Conservation (phyloP, 2,797 vertebrate genomes). For the Gymnothorax reevesii region DNA sequence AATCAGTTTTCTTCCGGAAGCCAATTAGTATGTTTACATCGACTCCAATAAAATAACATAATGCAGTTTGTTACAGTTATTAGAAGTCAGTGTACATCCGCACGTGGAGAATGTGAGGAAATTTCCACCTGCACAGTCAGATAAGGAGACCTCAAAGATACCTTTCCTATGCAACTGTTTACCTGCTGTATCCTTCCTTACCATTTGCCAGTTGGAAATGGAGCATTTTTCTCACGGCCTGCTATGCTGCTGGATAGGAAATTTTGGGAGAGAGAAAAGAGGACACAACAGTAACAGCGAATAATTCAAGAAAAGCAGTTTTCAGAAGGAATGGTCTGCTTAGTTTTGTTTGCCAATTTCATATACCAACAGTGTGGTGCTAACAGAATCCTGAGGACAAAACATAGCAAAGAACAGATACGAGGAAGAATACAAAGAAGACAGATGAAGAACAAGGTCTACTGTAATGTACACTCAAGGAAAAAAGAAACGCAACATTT, state of each 20-base stretch:
- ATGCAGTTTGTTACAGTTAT: background rate
- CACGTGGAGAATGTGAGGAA: background rate
- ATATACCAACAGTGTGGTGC: background rate
- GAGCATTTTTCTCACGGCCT: background rate
- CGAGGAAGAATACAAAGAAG: no score
- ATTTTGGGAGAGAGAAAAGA: background rate
- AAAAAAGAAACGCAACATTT: no score
- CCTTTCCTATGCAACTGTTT: background rate
- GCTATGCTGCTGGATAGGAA: background rate
- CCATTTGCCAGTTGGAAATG: background rate
- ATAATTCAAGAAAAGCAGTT: background rate
- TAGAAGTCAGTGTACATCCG: background rate
- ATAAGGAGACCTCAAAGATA: background rate
- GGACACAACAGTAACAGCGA: background rate
- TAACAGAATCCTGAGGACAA: background rate
- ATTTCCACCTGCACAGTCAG: background rate
- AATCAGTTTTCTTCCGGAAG: background rate
- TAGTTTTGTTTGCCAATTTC: background rate
- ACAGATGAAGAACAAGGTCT: no score
- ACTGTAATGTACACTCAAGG: no score
- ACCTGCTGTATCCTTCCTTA: background rate
- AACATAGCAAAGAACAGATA: background rate
- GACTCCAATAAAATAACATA: background rate
- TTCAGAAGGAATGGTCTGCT: background rate
- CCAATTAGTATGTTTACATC: constrained; percentile 11